phyloP scores from a whole-genome alignment of 2,888 invertebrate genomes.

The Leucozona laternaria region DNA sequence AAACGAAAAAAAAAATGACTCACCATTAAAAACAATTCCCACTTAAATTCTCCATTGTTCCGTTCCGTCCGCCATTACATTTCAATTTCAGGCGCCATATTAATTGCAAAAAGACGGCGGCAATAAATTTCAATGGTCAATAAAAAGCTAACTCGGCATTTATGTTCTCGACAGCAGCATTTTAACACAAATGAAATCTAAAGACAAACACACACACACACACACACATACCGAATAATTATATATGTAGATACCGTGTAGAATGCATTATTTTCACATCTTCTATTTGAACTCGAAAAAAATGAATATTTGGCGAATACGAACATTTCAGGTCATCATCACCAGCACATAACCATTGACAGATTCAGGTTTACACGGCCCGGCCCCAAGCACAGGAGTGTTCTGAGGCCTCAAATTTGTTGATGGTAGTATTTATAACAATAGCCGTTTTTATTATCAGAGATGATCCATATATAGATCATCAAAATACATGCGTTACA shows the following conservation, averaged over 20 bases:
- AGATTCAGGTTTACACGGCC: not conserved
- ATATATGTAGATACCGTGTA: not conserved
- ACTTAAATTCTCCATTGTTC: constrained; percentile 40
- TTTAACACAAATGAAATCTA: constrained; percentile 39
- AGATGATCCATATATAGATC: too few species aligned
- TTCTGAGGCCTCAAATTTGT: not conserved
- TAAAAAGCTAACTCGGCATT: constrained; percentile 67
- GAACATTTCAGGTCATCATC: not conserved
- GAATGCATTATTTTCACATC: constrained; percentile 59
- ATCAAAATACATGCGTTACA: too few species aligned
- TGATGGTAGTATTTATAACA: too few species aligned
- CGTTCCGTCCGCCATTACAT: constrained; percentile 51
- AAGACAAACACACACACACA: constrained; percentile 29
- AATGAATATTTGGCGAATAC: constrained; percentile 3
- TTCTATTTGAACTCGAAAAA: constrained; percentile 9
- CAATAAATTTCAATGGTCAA: constrained; percentile 72
- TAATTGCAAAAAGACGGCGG: constrained; percentile 63
- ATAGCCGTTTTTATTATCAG: too few species aligned
- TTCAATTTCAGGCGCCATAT: constrained; percentile 75
- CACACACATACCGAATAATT: not conserved
- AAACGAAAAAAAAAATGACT: constrained; percentile 12
- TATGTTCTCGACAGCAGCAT: constrained; percentile 63
- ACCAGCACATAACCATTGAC: not conserved
- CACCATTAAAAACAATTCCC: constrained; percentile 60
- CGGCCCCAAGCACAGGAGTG: not conserved